Evolutionary conservation across 2,797 vertebrate genomes (phyloP).

Genomic region (Tamandua tetradactyla): DNA sequence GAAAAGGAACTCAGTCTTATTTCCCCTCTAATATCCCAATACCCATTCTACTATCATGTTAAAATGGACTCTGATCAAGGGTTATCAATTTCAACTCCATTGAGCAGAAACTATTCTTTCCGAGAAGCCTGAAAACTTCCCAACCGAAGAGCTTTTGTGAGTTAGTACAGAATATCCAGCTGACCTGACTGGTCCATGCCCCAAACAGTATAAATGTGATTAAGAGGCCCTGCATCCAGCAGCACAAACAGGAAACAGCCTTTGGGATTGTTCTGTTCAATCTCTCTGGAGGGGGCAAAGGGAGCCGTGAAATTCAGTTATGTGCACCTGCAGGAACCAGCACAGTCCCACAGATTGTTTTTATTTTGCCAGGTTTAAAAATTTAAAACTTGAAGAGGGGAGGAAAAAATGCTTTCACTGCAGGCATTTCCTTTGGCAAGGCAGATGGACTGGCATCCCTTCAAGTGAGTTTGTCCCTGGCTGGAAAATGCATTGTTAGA

Average conservation of each 20-base stretch:
- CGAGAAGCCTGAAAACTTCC: not conserved
- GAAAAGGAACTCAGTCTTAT: no score
- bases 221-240: not conserved
- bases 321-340: not conserved
- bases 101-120: not conserved
- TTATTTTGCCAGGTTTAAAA: not conserved
- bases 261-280: not conserved
- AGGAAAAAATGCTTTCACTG: not conserved
- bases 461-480: not conserved
- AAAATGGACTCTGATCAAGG: fast-evolving
- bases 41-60: fast-evolving
- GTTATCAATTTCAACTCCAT: fast-evolving
- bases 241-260: slow-evolving; percentile 39
- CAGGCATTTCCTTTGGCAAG: not conserved
- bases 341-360: slow-evolving; percentile 24
- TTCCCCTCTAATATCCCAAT: no score
- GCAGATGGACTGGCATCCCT: not conserved
- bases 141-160: not conserved
- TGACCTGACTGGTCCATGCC: not conserved
- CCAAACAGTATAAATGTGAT: not conserved
- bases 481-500: not conserved
- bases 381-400: not conserved
- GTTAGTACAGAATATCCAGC: fast-evolving
- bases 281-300: not conserved
- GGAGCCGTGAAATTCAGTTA: not conserved